Evolutionary conservation across 2,113 vertebrate species (phyloP), one percentile per base, ranked within the genome.

Genomic region (Erythrocercus mccallii): DNA sequence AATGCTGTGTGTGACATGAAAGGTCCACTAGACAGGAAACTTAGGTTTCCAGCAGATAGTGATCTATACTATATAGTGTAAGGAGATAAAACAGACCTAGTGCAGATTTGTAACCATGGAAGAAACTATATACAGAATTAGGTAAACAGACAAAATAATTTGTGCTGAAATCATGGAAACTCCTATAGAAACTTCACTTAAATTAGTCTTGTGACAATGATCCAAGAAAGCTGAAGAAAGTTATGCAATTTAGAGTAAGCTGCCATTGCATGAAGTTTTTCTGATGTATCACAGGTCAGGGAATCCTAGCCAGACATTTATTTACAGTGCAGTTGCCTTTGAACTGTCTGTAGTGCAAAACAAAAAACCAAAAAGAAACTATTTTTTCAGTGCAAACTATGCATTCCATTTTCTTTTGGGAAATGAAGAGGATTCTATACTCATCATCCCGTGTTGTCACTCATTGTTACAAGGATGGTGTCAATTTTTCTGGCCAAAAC

Each of bases 321-420:
- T 92, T 95, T 92, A 93, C 61, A 44, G 21, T 64, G 40, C 65
- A 85, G n/a, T 87, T 92, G 81, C 87, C 73, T 91, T 89, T 92
- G 65, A 92, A 88, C 71, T 73, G 53, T 48, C 61, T 82, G 38
- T 56, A 61, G 60, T 93, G 35, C 62, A 57, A 91, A 90, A 89
- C 38, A 51, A 5, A 31, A 20, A 6, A 22, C 22, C 10, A 61
- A 37, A 35, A 13, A 18, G 7, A 64, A 35, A 27, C 21, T 69
- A 9, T 35, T 92, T 87, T 87, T 69, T 71, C 35, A 58, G 27
- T 74, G 28, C 22, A 62, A 86, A 22, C 54, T 28, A 1, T 70
- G 47, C 35, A 30, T 91, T 84, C 33, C 5, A 7, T 35, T 88
- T 94, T 50, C 30, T 89, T 2, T 62, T 80, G 73, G 16, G 81